Conservation (phyloP, 2,113 vertebrate species). For the Sisor rabdophorus region DNA sequence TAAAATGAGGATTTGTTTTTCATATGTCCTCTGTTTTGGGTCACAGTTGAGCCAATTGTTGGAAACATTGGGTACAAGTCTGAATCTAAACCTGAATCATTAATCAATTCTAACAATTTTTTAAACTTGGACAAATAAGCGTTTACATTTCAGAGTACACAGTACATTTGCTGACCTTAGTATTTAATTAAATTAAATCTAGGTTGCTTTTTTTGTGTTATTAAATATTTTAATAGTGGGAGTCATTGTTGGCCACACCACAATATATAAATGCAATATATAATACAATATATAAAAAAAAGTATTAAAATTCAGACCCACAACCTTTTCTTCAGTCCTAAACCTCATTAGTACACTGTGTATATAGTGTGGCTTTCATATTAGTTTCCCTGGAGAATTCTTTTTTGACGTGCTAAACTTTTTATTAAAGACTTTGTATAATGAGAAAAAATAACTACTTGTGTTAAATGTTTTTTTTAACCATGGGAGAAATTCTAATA, state of each 20-base stretch:
- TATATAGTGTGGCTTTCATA: too few species aligned
- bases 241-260: conserved; percentile 8
- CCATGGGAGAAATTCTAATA: neutral
- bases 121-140: neutral
- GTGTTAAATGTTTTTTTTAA: conserved; percentile 24
- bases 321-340: neutral
- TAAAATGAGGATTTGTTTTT: neutral
- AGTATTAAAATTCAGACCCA: conserved; percentile 15
- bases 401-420: too few species aligned
- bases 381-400: too few species aligned
- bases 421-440: conserved; percentile 28
- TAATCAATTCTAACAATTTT: neutral
- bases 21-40: neutral
- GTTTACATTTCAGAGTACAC: neutral
- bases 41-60: neutral
- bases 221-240: conserved; percentile 9
- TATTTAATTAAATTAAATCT: neutral
- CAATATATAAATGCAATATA: neutral
- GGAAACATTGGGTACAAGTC: neutral
- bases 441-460: conserved; percentile 27
- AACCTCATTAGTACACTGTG: conserved; percentile 6
- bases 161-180: neutral
- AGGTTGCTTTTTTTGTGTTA: neutral
- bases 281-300: too few species aligned
- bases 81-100: neutral